phyloP scores from a whole-genome alignment of 2,113 vertebrate genomes.

The Spermophilus dauricus region DNA sequence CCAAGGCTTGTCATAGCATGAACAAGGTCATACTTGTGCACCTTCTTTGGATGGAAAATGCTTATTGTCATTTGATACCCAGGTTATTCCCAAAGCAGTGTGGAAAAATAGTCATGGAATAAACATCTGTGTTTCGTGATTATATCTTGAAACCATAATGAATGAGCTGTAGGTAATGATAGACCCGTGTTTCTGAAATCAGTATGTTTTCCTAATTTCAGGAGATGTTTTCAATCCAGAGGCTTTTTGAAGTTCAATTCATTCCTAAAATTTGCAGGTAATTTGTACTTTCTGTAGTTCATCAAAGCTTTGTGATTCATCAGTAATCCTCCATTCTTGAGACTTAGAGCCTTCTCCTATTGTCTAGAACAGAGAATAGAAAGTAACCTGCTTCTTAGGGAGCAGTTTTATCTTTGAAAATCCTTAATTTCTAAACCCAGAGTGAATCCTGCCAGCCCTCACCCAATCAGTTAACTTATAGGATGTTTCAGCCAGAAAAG shows the following conservation, averaged over 20 bases:
- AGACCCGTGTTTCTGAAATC: neutral
- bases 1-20: neutral
- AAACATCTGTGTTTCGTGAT: neutral
- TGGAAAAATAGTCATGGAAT: slow-evolving; percentile 9
- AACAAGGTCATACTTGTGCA: neutral
- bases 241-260: neutral
- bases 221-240: slow-evolving; percentile 1
- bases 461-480: neutral
- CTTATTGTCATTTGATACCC: neutral
- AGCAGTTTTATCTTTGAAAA: slow-evolving; percentile 34
- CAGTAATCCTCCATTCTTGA: neutral
- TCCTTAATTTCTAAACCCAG: neutral
- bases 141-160: neutral
- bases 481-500: neutral
- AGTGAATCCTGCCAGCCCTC: neutral
- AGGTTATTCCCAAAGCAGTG: neutral
- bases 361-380: neutral
- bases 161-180: neutral
- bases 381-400: neutral
- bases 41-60: neutral
- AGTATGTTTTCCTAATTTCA: neutral
- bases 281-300: slow-evolving; percentile 13
- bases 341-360: neutral
- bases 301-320: slow-evolving; percentile 17
- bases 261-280: slow-evolving; percentile 27